Evolutionary conservation across 2,888 invertebrate genomes (phyloP), one percentile per base, ranked within the genome.

Genomic region (Sisyra nigra): DNA sequence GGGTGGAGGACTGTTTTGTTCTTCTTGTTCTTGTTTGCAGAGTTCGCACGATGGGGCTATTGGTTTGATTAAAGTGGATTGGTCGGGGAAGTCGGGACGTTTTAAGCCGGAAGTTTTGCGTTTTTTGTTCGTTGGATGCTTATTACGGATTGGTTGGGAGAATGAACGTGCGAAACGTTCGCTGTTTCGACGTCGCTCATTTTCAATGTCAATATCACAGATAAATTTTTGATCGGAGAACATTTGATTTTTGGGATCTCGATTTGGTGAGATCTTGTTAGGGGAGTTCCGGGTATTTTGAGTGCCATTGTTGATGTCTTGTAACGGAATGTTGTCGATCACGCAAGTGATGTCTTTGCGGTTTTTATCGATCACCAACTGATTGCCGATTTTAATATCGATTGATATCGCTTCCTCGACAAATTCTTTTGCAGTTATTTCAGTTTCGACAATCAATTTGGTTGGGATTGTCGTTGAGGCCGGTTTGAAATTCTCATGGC

Each of bases 101-200:
- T 37, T 11, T 42, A 50, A 41, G 36, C 41, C 49, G 40, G 38
- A 48, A 44, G 35, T 48, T 45, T 19, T 39, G 29, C 49, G 53
- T 47, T 61, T 63, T 45, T 61, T 63, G 40, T 55, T 55, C 3
- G 60, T 55, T 2, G 60, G 59, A 2, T 60, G 55, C 44, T 63
- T 63, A 33, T 29, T 48, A 40, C 65, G 61, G 43, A 73, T 68
- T 38, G 72, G 68, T 3, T 72, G 68, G 10, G 69, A 68, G 10
- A 75, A 62, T 3, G 74, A 69, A 47, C 74, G 66, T 50, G 78
- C 68, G 57, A 80, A 73, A 41, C 77, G 63, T 55, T 79, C 78
- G 52, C 69, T 72, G 49, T 70, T 73, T 48, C 78, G 65, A 9
- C 77, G 60, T 42, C 69, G 65, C 52, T 79, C 78, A 44, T 75